Evolutionary conservation across 2,113 vertebrate genomes (phyloP).

Genomic region (Antechinus stuartii): DNA sequence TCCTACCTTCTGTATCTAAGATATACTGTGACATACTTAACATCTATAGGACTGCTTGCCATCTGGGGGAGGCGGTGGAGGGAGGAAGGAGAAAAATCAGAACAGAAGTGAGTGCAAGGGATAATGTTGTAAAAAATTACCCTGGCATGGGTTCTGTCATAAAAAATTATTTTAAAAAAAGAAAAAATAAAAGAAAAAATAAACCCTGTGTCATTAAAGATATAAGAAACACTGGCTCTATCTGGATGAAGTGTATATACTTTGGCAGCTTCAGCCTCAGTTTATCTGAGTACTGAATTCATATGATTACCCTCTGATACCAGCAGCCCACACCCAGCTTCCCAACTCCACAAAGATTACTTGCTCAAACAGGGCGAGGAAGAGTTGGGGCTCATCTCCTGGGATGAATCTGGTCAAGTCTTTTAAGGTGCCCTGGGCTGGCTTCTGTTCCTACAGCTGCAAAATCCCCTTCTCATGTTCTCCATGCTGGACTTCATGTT

Average conservation of each 20-base stretch:
- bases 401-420: not conserved
- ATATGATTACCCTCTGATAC: not conserved
- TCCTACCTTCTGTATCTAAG: no score
- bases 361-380: not conserved
- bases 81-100: no score
- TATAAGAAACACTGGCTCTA: not conserved
- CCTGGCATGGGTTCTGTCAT: no score
- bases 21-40: no score
- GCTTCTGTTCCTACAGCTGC: not conserved
- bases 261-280: not conserved
- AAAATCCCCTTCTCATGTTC: not conserved
- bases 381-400: not conserved
- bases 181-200: not conserved
- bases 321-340: not conserved
- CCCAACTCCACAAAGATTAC: not conserved
- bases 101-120: no score
- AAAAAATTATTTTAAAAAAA: no score
- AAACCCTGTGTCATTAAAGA: not conserved
- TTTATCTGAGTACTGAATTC: not conserved
- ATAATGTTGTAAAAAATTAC: no score
- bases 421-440: not conserved
- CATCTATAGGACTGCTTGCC: no score
- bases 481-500: conserved; percentile 6
- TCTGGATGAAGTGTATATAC: not conserved
- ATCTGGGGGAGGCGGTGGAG: no score